Evolutionary conservation across 2,113 vertebrate genomes (phyloP).

Genomic region (Aix galericulata): DNA sequence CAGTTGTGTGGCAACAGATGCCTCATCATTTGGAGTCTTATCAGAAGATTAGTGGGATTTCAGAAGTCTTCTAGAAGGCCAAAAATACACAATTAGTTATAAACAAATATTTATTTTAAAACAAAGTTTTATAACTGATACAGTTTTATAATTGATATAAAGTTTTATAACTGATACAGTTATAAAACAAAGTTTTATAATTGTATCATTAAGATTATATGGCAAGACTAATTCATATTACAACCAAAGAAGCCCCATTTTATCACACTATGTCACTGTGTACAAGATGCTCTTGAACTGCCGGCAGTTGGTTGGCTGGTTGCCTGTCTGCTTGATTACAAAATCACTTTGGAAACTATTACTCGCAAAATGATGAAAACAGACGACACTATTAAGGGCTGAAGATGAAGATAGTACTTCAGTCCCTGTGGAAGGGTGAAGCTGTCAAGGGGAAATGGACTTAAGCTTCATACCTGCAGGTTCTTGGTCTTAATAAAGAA

Average conservation of each 20-base stretch:
- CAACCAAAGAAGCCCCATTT: neutral
- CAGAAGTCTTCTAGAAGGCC: neutral
- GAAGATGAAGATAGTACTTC: neutral
- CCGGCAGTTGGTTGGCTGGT: neutral
- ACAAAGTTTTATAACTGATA: too few species aligned
- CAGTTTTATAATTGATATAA: too few species aligned
- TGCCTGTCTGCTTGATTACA: neutral
- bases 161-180: too few species aligned
- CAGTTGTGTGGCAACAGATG: rapidly evolving
- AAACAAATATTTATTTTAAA: neutral
- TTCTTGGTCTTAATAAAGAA: constrained; percentile 2
- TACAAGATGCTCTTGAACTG: neutral
- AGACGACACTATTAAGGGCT: neutral
- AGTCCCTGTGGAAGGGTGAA: neutral
- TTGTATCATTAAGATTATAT: neutral
- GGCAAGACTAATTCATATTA: neutral
- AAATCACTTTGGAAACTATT: neutral
- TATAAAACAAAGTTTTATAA: neutral
- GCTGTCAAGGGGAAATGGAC: neutral
- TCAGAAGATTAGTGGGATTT: neutral
- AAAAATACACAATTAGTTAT: neutral
- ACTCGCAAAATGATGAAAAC: neutral
- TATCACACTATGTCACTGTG: rapidly evolving
- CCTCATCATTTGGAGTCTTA: neutral
- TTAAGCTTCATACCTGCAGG: neutral